Evolutionary conservation across 2,797 vertebrate species (phyloP).

Genomic region (Crax fasciolata): DNA sequence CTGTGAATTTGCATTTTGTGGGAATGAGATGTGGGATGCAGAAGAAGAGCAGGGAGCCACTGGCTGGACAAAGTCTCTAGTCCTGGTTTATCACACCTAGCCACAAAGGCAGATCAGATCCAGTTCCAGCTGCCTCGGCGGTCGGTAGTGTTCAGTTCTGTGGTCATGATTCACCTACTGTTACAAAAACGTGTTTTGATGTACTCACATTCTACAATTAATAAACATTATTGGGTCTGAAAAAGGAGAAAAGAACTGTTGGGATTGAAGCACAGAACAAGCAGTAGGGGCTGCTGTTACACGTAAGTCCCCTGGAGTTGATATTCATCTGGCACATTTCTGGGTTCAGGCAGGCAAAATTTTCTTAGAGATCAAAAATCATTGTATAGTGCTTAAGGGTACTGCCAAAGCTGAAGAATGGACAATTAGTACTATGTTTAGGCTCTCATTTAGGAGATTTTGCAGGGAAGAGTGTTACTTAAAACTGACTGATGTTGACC

Average conservation of each 20-base stretch:
- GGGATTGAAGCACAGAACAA: neutral
- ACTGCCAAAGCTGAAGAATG: slow-evolving; percentile 87
- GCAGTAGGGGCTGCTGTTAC: neutral
- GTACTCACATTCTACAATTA: neutral
- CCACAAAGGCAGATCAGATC: neutral
- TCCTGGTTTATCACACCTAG: neutral
- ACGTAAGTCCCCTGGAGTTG: slow-evolving; percentile 52
- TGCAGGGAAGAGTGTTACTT: slow-evolving; percentile 72
- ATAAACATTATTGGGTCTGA: neutral
- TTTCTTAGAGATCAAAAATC: slow-evolving; percentile 78
- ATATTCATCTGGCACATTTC: neutral
- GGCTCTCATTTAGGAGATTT: slow-evolving; percentile 83
- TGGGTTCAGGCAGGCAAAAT: slow-evolving; percentile 74
- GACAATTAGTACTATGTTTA: slow-evolving; percentile 86
- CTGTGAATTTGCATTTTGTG: neutral
- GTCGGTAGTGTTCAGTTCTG: neutral
- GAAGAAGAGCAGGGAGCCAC: neutral
- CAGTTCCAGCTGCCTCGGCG: neutral
- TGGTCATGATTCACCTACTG: neutral
- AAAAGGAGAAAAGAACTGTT: neutral
- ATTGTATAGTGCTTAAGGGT: slow-evolving; percentile 81
- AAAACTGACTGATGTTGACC: slow-evolving; percentile 81
- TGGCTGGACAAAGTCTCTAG: neutral
- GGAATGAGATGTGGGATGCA: neutral
- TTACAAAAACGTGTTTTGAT: neutral